Base-by-base conservation (phyloP, 2,797 vertebrate genomes). In the Columba guinea region DNA sequence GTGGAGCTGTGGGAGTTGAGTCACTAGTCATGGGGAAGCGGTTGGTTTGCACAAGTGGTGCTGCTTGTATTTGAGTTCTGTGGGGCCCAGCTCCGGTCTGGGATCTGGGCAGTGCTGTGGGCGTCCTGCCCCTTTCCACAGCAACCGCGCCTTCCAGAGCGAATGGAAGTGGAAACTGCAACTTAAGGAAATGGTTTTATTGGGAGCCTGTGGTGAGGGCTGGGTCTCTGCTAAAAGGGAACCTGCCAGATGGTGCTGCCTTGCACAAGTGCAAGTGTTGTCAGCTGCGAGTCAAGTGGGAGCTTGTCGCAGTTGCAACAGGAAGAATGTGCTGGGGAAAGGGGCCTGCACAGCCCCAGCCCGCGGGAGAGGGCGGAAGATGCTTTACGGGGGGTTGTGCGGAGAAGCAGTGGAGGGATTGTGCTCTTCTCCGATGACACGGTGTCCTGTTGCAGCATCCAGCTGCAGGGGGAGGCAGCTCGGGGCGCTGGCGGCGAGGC, bases 371-470 rank as follows among this genome's bases (percentile, higher is more conserved):
- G 53, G 74, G 39, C 71, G 77, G 86, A 94, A 87, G 94, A 73
- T 85, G 94, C 79, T 94, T 64, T 55, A 30, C 28, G 49, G 11
- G 0, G 71, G 74, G 26, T 1, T 59, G 20, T 21, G 90, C 46
- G n/a, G 85, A 21, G 93, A 39, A 63, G 71, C 60, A 26, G 13
- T 2, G 0, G 41, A 62, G 84, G 90, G 85, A 37, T 27, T 60
- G 5, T 2, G 27, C 60, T 76, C 84, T 67, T 95, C 95, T 96
- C 95, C 76, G 17, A 10, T 97, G 94, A 90, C 96, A 94, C 0
- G 91, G 95, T 95, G 95, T 96, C 95, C 93, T 94, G 73, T 96
- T 96, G 95, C 96, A 95, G 90, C 93, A 84, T 48, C 75, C 75
- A 82, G 77, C 69, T 32, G 48, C 32, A 0, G 5, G 18, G 77